Evolutionary conservation across 2,888 invertebrate species (phyloP), one percentile per base, ranked within the genome.

Genomic region (Brachyptera risi): DNA sequence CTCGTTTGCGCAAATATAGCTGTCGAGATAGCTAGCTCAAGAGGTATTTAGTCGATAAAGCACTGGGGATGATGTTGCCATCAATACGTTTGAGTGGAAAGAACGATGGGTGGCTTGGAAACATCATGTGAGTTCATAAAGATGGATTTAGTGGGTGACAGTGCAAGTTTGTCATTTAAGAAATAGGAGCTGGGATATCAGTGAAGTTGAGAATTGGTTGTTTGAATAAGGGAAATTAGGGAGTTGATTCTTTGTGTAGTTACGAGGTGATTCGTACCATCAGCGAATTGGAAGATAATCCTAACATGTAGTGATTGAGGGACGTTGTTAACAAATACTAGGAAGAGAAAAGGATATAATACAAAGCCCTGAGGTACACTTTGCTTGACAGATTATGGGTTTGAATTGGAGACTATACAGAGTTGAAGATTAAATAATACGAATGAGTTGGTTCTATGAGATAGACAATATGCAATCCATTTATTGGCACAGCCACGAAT

Each of bases 301-400:
- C 31, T 11, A 7, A 7, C 40, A 9, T 40, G 4, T 40, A 40
- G 40, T 4, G 5, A 4, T 15, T 40, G 11, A 9, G 40, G 40
- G 40, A 40, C n/a, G 40, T 40, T n/a, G n/a, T 40, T 26, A 15
- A 51, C 24, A 51, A 13, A 51, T 24, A 51, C 27, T 26, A 51
- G 47, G 47, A 31, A 31, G 31, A 31, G 31, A 31, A 31, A 11
- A 7, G 31, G 31, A 31, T 5, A 31, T 7, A 31, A 11, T 31
- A 31, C 31, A 31, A 11, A 31, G 31, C 31, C 31, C 31, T 31
- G 31, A 31, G 31, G 31, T 7, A 31, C 31, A 31, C 31, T n/a
- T n/a, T n/a, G n/a, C n/a, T n/a, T n/a, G n/a, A n/a, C n/a, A n/a
- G n/a, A n/a, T n/a, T n/a, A n/a, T n/a, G n/a, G n/a, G n/a, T n/a